Percentiles rank a stretch among this genome's conserved stretches.
phyloP scores from a whole-genome alignment of 2,888 invertebrate species.

The Noctua pronuba region DNA sequence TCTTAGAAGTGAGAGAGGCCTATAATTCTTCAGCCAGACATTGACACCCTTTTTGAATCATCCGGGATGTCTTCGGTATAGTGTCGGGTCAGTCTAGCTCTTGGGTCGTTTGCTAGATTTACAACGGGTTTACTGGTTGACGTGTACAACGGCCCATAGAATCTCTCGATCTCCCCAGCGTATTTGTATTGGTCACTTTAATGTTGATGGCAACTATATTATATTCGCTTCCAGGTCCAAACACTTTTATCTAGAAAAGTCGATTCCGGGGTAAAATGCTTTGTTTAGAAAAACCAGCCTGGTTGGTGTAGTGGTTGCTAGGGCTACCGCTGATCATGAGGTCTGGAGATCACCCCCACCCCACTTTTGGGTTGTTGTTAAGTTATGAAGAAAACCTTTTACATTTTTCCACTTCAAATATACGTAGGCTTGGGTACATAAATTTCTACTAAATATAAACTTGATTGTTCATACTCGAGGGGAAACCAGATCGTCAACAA shows the following conservation, averaged over 20 bases:
- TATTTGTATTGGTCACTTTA: not conserved
- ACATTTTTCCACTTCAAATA: not conserved
- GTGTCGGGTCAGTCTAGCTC: too few relatives aligned
- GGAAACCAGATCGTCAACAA: slow-evolving; percentile 7
- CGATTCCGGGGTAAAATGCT: not conserved
- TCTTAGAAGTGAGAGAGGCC: too few relatives aligned
- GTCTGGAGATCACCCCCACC: too few relatives aligned
- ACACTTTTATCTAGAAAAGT: not conserved
- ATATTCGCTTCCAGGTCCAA: not conserved
- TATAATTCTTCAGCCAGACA: too few relatives aligned
- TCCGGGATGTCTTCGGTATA: too few relatives aligned
- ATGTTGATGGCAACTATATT: not conserved
- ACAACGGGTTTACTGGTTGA: too few relatives aligned
- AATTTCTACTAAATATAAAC: slow-evolving; percentile 13
- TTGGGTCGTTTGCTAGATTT: too few relatives aligned
- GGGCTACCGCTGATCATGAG: not conserved
- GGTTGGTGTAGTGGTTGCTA: not conserved
- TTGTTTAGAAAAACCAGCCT: not conserved
- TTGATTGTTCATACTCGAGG: not conserved
- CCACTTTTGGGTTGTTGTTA: not conserved
- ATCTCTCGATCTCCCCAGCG: too few relatives aligned
- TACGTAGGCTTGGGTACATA: not conserved
- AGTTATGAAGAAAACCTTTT: not conserved
- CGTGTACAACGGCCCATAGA: too few relatives aligned
- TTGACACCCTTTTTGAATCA: too few relatives aligned